Evolutionary conservation across 2,113 vertebrate species (phyloP).

Genomic region (Tichodroma muraria): DNA sequence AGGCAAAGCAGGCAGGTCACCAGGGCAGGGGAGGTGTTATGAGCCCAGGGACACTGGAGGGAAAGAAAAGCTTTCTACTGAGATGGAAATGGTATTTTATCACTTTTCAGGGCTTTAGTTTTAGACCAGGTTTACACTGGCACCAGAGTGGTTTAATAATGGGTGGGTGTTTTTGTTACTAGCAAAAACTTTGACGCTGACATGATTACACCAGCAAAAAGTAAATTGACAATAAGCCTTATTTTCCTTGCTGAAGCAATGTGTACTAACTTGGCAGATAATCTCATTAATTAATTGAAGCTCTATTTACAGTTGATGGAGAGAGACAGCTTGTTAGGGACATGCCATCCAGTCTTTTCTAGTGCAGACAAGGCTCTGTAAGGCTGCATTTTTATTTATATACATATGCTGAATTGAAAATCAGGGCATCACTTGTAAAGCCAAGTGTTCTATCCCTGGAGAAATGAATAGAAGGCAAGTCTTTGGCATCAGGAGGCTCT

Average conservation of each 20-base stretch:
- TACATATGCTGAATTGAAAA: neutral
- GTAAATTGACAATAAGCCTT: neutral
- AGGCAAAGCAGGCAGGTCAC: neutral
- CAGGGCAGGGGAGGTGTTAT: neutral
- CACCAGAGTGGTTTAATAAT: neutral
- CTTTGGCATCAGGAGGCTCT: neutral
- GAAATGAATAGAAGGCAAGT: slow-evolving; percentile 12
- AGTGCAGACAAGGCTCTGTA: neutral
- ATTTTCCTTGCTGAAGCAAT: neutral
- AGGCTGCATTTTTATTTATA: slow-evolving; percentile 6
- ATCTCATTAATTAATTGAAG: slow-evolving; percentile 28
- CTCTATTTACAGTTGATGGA: slow-evolving; percentile 11
- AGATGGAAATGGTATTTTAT: neutral
- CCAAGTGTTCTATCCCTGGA: neutral
- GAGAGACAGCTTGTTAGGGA: neutral
- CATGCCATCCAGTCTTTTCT: neutral
- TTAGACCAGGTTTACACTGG: neutral
- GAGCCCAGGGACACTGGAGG: neutral
- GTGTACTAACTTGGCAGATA: slow-evolving; percentile 2
- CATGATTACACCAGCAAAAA: neutral
- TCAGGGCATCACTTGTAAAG: neutral
- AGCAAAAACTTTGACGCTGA: neutral
- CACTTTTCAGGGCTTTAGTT: neutral
- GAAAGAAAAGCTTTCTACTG: neutral
- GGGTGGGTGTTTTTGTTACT: neutral